Conservation (phyloP, 2,888 invertebrate genomes). For the Rapana venosa region DNA sequence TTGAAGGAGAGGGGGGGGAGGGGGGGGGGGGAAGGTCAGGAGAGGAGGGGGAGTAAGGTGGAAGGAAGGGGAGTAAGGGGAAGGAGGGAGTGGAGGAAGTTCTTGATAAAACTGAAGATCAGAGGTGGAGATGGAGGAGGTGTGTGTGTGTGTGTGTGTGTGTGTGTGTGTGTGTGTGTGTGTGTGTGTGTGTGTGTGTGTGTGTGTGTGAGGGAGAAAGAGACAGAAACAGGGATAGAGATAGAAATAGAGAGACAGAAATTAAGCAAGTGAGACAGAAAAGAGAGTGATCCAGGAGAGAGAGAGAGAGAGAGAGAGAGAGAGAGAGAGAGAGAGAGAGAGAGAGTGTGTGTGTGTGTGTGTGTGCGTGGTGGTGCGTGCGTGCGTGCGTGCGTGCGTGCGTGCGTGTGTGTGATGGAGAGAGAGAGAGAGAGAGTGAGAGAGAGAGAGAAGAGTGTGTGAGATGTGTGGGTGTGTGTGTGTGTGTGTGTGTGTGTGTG, state of each 20-base stretch:
- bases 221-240: not conserved
- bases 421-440: too few species aligned
- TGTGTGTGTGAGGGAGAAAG: not conserved
- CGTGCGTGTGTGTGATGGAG: not conserved
- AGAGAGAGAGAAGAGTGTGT: too few species aligned
- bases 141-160: not conserved
- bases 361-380: not conserved
- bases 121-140: too few species aligned
- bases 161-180: slow-evolving; percentile 19
- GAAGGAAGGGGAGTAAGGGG: too few species aligned
- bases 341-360: not conserved
- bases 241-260: not conserved
- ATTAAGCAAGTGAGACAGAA: not conserved
- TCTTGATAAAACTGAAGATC: too few species aligned
- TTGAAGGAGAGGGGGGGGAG: too few species aligned
- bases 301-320: not conserved
- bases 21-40: too few species aligned
- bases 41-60: too few species aligned
- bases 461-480: too few species aligned
- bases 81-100: too few species aligned
- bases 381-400: not conserved
- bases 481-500: too few species aligned
- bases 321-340: not conserved
- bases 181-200: slow-evolving; percentile 5
- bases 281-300: not conserved